Evolutionary conservation across 1,140 invertebrate species (phyloP).

Genomic region (Oscheius sp.): DNA sequence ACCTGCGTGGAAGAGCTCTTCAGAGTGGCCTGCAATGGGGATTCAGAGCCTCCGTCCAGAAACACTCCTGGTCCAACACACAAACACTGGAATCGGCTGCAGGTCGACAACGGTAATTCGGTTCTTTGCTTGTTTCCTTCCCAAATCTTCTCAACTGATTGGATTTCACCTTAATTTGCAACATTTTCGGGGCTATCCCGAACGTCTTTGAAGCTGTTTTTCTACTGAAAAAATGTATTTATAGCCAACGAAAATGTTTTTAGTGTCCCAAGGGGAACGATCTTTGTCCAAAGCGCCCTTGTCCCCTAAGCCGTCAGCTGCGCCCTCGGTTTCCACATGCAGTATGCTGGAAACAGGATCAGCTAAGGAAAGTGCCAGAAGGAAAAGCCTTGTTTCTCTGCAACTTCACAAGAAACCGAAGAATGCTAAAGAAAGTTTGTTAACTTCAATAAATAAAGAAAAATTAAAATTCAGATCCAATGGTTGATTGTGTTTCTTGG

Average conservation of each 20-base stretch:
- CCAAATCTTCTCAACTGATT: slow-evolving; percentile 6
- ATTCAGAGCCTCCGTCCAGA: slow-evolving; percentile 28
- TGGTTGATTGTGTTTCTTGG: slow-evolving; percentile 57
- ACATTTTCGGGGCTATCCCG: no score
- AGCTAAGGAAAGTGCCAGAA: slow-evolving; percentile 50
- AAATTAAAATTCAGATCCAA: slow-evolving; percentile 33
- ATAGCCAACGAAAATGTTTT: slow-evolving; percentile 9
- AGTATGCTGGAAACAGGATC: slow-evolving; percentile 59
- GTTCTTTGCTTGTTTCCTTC: neutral
- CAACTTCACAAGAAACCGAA: slow-evolving; percentile 55
- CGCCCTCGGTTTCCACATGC: slow-evolving; percentile 56
- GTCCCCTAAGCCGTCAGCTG: slow-evolving; percentile 58
- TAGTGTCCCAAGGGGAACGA: slow-evolving; percentile 42
- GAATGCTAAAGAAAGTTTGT: slow-evolving; percentile 56
- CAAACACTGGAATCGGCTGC: slow-evolving; percentile 30
- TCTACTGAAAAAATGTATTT: no score
- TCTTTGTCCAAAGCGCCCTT: slow-evolving; percentile 54
- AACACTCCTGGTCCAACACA: slow-evolving; percentile 16
- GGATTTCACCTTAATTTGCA: neutral
- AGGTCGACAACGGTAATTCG: slow-evolving; percentile 35
- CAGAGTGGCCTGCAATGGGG: slow-evolving; percentile 39
- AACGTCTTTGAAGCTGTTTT: no score
- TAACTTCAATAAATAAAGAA: neutral
- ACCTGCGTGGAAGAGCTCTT: slow-evolving; percentile 58
- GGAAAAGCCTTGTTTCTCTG: slow-evolving; percentile 59